Evolutionary conservation across 2,113 vertebrate genomes (phyloP).

Genomic region (Circaetus gallicus): DNA sequence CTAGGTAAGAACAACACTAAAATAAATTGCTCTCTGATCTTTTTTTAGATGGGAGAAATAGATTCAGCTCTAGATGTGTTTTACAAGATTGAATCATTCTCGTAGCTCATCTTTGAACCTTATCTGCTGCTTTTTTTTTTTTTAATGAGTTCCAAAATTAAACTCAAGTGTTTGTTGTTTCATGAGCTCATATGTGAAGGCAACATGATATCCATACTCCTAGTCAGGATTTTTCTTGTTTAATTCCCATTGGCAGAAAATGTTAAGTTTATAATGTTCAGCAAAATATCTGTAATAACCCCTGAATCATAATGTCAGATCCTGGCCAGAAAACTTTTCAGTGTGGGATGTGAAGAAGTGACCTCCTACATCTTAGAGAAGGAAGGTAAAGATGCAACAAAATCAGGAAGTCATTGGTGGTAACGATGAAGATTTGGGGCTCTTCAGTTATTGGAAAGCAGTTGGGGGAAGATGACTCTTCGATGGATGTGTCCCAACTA

Average conservation of each 20-base stretch:
- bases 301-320: background rate
- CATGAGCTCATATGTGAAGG: background rate
- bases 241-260: background rate
- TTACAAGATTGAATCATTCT: background rate
- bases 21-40: background rate
- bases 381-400: background rate
- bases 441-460: background rate
- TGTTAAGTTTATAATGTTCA: background rate
- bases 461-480: background rate
- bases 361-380: background rate
- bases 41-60: background rate
- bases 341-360: background rate
- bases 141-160: background rate
- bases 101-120: background rate
- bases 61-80: background rate
- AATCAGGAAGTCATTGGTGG: background rate
- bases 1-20: background rate
- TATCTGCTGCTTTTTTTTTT: background rate
- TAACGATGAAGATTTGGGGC: background rate
- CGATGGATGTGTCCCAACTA: background rate
- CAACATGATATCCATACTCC: background rate
- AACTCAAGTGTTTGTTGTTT: background rate
- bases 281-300: background rate
- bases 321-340: background rate
- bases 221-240: background rate